phyloP scores from a whole-genome alignment of 1,140 invertebrate genomes.

The Helicorthomorpha holstii region DNA sequence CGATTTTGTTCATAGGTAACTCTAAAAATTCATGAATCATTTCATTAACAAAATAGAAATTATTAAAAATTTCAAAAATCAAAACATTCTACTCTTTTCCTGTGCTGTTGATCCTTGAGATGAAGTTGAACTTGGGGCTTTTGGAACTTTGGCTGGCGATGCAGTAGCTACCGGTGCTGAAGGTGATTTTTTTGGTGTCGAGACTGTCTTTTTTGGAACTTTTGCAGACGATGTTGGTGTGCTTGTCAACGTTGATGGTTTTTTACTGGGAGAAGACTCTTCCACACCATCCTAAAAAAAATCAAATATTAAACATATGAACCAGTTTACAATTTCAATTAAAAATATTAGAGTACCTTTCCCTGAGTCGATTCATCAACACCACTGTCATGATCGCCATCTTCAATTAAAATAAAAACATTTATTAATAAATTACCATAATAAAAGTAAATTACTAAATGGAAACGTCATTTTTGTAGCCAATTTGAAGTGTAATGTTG shows the following conservation, averaged over 20 bases:
- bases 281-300: background rate
- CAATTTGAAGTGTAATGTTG: too few species aligned
- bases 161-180: background rate
- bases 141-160: background rate
- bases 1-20: conserved; percentile 82
- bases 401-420: too few species aligned
- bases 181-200: background rate
- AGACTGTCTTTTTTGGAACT: background rate
- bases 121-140: background rate
- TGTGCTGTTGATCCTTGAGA: background rate
- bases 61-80: conserved; percentile 6
- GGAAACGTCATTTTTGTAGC: too few species aligned
- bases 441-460: too few species aligned
- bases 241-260: background rate
- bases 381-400: conserved; percentile 14
- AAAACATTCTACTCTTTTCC: conserved; percentile 10
- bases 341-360: conserved; percentile 8
- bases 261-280: background rate
- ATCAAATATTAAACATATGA: background rate
- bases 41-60: background rate
- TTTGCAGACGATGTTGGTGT: background rate
- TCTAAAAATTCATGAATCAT: conserved; percentile 29
- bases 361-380: conserved; percentile 13
- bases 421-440: too few species aligned
- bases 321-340: background rate